Base-by-base conservation (phyloP, 37 sponge, comb jelly and placozoan species). In the Amphimedon queenslandica region DNA sequence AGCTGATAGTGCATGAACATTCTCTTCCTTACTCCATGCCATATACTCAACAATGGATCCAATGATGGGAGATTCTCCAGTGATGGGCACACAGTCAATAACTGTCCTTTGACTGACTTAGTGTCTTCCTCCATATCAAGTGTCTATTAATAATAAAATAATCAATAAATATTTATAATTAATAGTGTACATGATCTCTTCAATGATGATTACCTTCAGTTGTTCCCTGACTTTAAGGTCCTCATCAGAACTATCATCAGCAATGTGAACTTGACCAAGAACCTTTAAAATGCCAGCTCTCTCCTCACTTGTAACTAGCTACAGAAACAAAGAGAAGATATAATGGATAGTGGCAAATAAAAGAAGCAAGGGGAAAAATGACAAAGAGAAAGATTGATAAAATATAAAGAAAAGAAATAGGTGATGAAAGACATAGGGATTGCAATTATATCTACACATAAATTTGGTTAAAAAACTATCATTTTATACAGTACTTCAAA, bases 1-100 rank as follows among this genome's bases (percentile, higher is more conserved):
- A 92, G 77, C 72, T 90, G 81, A 78, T 92, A 95, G 77, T 92
- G 90, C 83, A 82, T 84, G 77, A 95, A 95, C 78, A 95, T 73
- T 24, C 96, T 42, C 16, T 64, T 75, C 8, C 94, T 66, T 40
- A 90, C 94, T 0, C 85, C 88, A 1, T 77, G 77, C 94, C 94
- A 93, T 21, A 93, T 58, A 16, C 76, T 25, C 30, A 93, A 61
- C 27, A 93, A 68, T 23, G 42, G 66, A 31, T 93, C 91, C 72
- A 93, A 42, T 16, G 82, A 64, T 0, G 80, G 77, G 13, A 84
- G 69, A 31, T 30, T 57, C 66, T 87, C 94, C 77, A 93, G 72
- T 2, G 74, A 41, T 3, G 87, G 84, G 42, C 94, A 86, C 18
- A 76, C 83, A 24, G 74, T 5, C 33, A 89, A 66, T 27, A 89